Evolutionary conservation across 2,888 invertebrate genomes (phyloP).

Genomic region (Cyrtodaria siliqua): DNA sequence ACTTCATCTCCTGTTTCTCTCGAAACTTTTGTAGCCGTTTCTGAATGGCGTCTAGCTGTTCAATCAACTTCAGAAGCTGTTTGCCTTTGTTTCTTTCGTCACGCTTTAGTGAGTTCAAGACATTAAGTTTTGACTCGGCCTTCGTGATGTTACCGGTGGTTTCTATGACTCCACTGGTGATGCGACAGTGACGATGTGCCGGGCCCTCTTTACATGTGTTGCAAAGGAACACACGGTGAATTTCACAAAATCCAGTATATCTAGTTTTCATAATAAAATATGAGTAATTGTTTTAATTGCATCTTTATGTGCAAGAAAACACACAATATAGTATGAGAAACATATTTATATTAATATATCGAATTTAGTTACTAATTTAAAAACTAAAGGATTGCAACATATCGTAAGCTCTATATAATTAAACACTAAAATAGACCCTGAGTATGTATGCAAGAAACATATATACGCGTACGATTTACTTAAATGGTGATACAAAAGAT

Average conservation of each 20-base stretch:
- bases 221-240: conserved; percentile 49
- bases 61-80: conserved; percentile 47
- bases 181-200: conserved; percentile 36
- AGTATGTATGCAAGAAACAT: too few species aligned
- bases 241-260: conserved; percentile 43
- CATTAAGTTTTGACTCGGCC: conserved; percentile 52
- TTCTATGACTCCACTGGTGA: conserved; percentile 42
- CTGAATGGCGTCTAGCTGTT: conserved; percentile 55
- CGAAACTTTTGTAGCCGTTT: conserved; percentile 34
- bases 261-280: too few species aligned
- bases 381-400: too few species aligned
- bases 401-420: too few species aligned
- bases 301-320: too few species aligned
- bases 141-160: conserved; percentile 45
- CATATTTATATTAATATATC: too few species aligned
- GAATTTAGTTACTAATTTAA: too few species aligned
- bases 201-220: conserved; percentile 46
- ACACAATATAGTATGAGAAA: too few species aligned
- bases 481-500: too few species aligned
- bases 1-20: conserved; percentile 28
- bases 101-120: conserved; percentile 45
- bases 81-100: conserved; percentile 55
- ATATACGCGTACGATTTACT: too few species aligned
- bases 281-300: too few species aligned
- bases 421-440: too few species aligned